These are phyloP conservation scores for Siphamia tubifer DNA, from an alignment of 2,113 vertebrate genomes.

Conservation along the genomic window DNA sequence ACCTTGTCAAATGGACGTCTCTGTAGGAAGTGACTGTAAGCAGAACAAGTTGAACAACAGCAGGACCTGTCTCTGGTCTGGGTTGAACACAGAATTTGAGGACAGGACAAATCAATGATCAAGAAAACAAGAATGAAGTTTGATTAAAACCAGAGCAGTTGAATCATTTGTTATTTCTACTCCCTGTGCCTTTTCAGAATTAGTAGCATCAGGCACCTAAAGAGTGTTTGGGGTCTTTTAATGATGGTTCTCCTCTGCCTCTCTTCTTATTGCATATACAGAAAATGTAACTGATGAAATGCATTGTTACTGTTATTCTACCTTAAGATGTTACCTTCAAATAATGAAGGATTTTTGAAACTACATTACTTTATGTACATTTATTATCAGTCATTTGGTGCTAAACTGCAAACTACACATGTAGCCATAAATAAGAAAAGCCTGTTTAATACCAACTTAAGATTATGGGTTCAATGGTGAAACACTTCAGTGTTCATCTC, in stretches of 20 bases:
- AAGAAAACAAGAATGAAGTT: background rate
- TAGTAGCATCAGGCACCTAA: background rate
- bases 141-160: slow-evolving; percentile 7
- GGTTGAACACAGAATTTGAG: slow-evolving; percentile 2
- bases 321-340: slow-evolving; percentile 5
- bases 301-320: slow-evolving; percentile 13
- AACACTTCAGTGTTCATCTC: no score
- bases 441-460: no score
- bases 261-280: slow-evolving; percentile 6
- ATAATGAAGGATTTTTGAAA: slow-evolving; percentile 34
- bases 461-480: no score
- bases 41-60: slow-evolving; percentile 25
- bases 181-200: slow-evolving; percentile 48
- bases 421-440: slow-evolving; percentile 5
- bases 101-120: slow-evolving; percentile 11
- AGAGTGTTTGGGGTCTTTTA: slow-evolving; percentile 19
- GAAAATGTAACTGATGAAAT: background rate
- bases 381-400: slow-evolving; percentile 40
- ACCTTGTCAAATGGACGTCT: slow-evolving; percentile 10
- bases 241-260: background rate
- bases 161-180: slow-evolving; percentile 8
- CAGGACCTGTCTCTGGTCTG: slow-evolving; percentile 14
- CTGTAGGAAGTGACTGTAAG: slow-evolving; percentile 2
- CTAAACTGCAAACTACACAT: slow-evolving; percentile 10
- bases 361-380: background rate